Evolutionary conservation across 2,888 invertebrate genomes (phyloP).

Genomic region (Drosophila subsilvestris): DNA sequence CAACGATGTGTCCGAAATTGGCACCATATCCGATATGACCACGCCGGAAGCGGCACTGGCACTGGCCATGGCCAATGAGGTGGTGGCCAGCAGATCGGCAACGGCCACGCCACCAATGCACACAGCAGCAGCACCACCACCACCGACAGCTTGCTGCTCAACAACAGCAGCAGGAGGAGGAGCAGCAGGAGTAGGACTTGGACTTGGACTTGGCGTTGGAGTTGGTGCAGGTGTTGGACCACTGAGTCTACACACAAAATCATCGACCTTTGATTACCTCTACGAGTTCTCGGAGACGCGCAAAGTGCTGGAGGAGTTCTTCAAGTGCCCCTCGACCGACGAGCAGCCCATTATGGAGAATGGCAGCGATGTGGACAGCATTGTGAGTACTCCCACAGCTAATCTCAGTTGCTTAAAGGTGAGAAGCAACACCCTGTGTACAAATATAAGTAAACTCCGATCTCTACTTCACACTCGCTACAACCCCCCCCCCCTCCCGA

Average conservation of each 20-base stretch:
- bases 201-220: constrained; percentile 13
- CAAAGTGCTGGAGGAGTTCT: constrained; percentile 95
- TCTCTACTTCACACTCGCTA: neutral
- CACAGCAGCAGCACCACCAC: constrained; percentile 20
- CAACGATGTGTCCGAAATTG: constrained; percentile 84
- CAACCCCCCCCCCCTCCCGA: no score
- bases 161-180: constrained; percentile 14
- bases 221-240: constrained; percentile 28
- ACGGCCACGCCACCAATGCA: constrained; percentile 48
- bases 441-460: neutral
- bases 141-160: constrained; percentile 23
- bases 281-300: constrained; percentile 96
- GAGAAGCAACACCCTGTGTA: no score
- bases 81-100: constrained; percentile 58
- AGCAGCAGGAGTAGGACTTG: constrained; percentile 1
- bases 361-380: constrained; percentile 84
- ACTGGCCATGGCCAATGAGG: constrained; percentile 59
- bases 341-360: constrained; percentile 85
- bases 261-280: constrained; percentile 92
- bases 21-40: constrained; percentile 84
- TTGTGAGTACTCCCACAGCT: constrained; percentile 82
- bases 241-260: constrained; percentile 80
- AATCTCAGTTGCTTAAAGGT: no score
- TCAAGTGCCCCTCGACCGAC: constrained; percentile 88
- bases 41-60: constrained; percentile 82